phyloP scores from a whole-genome alignment of 2,888 invertebrate species.

The Acleris sparsana region DNA sequence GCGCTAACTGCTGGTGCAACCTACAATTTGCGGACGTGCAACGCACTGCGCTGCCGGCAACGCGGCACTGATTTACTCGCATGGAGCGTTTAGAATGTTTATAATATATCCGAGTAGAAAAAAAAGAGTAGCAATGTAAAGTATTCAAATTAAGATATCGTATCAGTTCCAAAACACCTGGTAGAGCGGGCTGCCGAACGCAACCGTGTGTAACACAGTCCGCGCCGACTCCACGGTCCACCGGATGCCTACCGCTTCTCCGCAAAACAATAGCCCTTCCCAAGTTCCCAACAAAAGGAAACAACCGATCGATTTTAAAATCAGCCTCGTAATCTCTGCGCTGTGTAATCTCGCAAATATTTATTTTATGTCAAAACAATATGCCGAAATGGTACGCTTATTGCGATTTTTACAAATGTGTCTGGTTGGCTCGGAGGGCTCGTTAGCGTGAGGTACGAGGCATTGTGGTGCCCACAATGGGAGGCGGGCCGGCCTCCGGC shows the following conservation, averaged over 20 bases:
- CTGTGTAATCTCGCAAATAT: conserved; percentile 80
- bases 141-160: conserved; percentile 13
- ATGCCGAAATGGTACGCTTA: conserved; percentile 82
- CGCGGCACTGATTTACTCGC: conserved; percentile 60
- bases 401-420: conserved; percentile 83
- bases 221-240: conserved; percentile 47
- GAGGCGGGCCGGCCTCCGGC: conserved; percentile 71
- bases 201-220: conserved; percentile 79
- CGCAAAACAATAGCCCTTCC: conserved; percentile 60
- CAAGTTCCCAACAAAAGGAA: conserved; percentile 57
- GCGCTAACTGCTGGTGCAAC: conserved; percentile 77
- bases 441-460: conserved; percentile 81
- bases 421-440: conserved; percentile 78
- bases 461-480: conserved; percentile 79
- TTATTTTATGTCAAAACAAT: conserved; percentile 84
- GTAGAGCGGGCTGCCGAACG: conserved; percentile 61
- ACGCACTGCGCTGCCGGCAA: conserved; percentile 46
- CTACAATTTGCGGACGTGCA: conserved; percentile 76
- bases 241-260: conserved; percentile 53
- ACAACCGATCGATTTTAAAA: conserved; percentile 68
- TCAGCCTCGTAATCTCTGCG: conserved; percentile 69
- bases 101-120: too few species aligned
- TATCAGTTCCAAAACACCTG: conserved; percentile 40
- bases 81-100: conserved; percentile 25
- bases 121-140: too few species aligned